These are phyloP conservation scores for Xenus cinereus DNA, from an alignment of 2,113 vertebrate species.

Conservation along the genomic window DNA sequence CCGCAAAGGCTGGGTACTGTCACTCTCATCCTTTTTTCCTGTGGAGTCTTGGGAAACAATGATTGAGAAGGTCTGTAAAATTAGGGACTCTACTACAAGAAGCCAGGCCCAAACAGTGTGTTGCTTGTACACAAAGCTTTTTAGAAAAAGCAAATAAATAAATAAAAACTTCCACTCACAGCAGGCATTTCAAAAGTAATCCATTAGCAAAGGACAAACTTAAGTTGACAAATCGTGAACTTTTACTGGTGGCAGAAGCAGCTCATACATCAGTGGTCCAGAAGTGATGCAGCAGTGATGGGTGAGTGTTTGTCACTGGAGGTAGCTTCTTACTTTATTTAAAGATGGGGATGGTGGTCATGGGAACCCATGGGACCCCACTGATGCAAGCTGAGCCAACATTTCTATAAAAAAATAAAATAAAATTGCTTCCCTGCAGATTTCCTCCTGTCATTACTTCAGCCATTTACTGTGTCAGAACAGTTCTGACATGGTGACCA, in stretches of 20 bases:
- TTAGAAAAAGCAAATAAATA: not conserved
- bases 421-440: not conserved
- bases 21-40: not conserved
- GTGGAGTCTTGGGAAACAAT: not conserved
- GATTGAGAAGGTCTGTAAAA: not conserved
- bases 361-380: not conserved
- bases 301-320: not conserved
- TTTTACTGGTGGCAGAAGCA: not conserved
- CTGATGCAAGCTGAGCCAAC: not conserved
- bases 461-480: conserved; percentile 5
- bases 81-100: rapidly evolving
- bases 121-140: not conserved
- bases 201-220: not conserved
- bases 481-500: conserved; percentile 22
- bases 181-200: not conserved
- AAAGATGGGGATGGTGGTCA: not conserved
- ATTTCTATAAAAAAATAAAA: not conserved
- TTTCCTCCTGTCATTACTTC: conserved; percentile 9
- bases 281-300: not conserved
- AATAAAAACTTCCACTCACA: not conserved
- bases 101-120: not conserved
- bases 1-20: rapidly evolving
- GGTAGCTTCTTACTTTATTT: not conserved
- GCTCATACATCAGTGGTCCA: not conserved
- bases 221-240: not conserved